A percentile compares a stretch with the other conserved stretches of the same genome.
phyloP scores from a whole-genome alignment of 1,140 invertebrate genomes.

The Drosophila bocki region DNA sequence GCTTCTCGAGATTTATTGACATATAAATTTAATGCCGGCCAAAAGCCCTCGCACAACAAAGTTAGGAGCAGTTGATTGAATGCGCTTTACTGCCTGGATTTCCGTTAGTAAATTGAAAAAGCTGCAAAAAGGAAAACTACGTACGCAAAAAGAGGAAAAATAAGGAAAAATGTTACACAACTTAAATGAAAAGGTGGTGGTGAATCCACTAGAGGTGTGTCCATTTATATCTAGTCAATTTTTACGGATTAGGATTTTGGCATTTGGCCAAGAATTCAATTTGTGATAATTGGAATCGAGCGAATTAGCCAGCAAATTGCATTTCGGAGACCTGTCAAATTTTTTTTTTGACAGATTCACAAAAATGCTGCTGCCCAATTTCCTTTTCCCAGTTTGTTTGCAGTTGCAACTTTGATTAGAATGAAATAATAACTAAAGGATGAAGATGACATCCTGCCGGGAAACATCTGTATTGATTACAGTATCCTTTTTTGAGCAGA shows the following conservation, averaged over 20 bases:
- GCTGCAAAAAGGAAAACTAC: slow-evolving; percentile 10
- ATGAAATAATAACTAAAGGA: slow-evolving; percentile 14
- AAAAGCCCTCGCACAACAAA: slow-evolving; percentile 54
- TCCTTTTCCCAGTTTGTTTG: slow-evolving; percentile 33
- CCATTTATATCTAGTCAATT: slow-evolving; percentile 23
- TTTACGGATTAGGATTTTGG: slow-evolving; percentile 20
- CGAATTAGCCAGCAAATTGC: slow-evolving; percentile 20
- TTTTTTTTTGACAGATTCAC: slow-evolving; percentile 1
- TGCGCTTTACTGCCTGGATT: slow-evolving; percentile 80
- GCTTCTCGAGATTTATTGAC: slow-evolving; percentile 79
- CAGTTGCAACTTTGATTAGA: slow-evolving; percentile 49
- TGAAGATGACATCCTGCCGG: slow-evolving; percentile 6
- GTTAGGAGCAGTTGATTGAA: slow-evolving; percentile 78
- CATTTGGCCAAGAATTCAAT: slow-evolving; percentile 16
- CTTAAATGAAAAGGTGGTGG: slow-evolving; percentile 22
- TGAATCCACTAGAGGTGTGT: slow-evolving; percentile 16
- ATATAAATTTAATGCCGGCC: slow-evolving; percentile 77
- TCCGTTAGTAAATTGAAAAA: slow-evolving; percentile 79
- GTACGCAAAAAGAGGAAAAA: slow-evolving; percentile 15
- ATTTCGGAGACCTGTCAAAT: slow-evolving; percentile 1
- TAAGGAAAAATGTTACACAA: not conserved
- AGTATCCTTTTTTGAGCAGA: not conserved
- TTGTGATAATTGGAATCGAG: slow-evolving; percentile 40
- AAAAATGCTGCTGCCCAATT: slow-evolving; percentile 39
- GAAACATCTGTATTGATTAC: not conserved